Evolutionary conservation across 2,797 vertebrate species (phyloP).

Genomic region (Pseudomugil gertrudae): DNA sequence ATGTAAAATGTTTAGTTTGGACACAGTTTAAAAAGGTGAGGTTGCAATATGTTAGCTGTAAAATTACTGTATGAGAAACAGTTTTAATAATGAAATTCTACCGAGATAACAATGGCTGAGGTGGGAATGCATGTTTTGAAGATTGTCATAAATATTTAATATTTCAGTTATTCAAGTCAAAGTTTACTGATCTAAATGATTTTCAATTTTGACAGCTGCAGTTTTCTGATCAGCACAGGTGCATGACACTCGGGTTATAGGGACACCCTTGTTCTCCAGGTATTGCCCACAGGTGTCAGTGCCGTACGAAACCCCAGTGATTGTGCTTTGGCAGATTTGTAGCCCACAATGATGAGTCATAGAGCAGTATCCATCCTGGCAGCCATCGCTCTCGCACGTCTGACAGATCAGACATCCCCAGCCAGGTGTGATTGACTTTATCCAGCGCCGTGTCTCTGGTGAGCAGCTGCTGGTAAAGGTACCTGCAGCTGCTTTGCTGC

Average conservation of each 20-base stretch:
- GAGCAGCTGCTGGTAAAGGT: conserved; percentile 8
- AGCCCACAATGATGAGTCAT: conserved; percentile 54
- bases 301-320: conserved; percentile 24
- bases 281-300: conserved; percentile 13
- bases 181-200: background rate
- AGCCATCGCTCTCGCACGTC: conserved; percentile 17
- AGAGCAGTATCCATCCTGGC: conserved; percentile 29
- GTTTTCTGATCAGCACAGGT: background rate
- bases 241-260: background rate
- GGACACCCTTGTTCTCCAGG: conserved; percentile 8
- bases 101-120: background rate
- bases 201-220: background rate
- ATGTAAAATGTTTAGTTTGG: background rate
- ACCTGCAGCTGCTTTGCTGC: background rate
- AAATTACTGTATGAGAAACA: conserved; percentile 18
- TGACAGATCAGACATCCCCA: conserved; percentile 44
- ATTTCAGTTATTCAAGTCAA: conserved; percentile 5
- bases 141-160: too few species aligned
- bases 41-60: background rate
- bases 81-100: conserved; percentile 2
- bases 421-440: conserved; percentile 39
- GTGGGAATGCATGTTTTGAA: conserved; percentile 37
- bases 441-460: conserved; percentile 38
- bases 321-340: conserved; percentile 30
- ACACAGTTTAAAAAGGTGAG: conserved; percentile 3